These are phyloP conservation scores for Herpailurus yagouaroundi DNA, from an alignment of 2,113 vertebrate species.

Conservation along the genomic window DNA sequence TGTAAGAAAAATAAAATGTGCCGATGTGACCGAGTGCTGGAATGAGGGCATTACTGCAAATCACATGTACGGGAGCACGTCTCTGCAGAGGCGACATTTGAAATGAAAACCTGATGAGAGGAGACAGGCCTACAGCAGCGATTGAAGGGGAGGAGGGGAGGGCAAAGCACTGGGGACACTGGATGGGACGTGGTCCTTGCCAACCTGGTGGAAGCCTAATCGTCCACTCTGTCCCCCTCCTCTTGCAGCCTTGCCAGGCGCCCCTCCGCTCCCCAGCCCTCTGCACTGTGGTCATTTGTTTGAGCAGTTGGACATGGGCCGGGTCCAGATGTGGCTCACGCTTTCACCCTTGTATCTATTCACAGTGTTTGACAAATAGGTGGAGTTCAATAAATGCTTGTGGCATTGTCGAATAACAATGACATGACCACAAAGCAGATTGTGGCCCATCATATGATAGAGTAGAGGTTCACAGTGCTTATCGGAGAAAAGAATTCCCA, in stretches of 20 bases:
- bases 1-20: neutral
- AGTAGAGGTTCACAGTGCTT: neutral
- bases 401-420: neutral
- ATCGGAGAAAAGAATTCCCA: neutral
- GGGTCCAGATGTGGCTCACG: neutral
- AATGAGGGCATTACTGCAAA: rapidly evolving
- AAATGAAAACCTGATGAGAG: neutral
- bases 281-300: neutral
- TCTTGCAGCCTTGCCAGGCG: too few species aligned
- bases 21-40: rapidly evolving
- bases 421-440: neutral
- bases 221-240: rapidly evolving
- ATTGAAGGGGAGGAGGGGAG: rapidly evolving
- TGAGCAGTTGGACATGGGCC: neutral
- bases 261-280: rapidly evolving
- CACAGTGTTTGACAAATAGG: slow-evolving; percentile 34
- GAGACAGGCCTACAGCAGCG: neutral
- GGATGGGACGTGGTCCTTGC: rapidly evolving
- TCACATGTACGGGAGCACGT: neutral
- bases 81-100: neutral
- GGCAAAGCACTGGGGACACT: neutral
- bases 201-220: neutral
- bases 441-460: neutral
- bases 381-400: neutral
- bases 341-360: neutral